These are phyloP conservation scores for Ranitomeya variabilis DNA, from an alignment of 2,113 vertebrate genomes.

Conservation along the genomic window DNA sequence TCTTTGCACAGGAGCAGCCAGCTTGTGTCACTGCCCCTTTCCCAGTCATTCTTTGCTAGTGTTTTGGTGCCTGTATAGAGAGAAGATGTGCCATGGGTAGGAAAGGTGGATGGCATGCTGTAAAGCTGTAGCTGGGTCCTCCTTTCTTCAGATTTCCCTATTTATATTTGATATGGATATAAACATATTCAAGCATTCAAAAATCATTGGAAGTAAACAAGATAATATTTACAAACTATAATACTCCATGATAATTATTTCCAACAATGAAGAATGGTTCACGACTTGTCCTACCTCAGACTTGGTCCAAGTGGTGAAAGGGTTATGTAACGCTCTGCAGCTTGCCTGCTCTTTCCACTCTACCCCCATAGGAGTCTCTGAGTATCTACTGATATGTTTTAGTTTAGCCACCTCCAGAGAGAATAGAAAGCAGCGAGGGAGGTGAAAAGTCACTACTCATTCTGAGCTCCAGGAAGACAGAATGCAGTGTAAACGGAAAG, in stretches of 20 bases:
- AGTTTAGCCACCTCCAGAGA: constrained; percentile 44
- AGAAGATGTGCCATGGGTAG: neutral
- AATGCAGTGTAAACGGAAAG: constrained; percentile 4
- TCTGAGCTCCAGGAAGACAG: constrained; percentile 4
- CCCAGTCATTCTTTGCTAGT: neutral
- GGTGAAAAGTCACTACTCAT: constrained; percentile 14
- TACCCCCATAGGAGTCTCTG: constrained; percentile 49
- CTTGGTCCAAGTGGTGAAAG: constrained; percentile 11
- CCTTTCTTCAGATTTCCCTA: neutral
- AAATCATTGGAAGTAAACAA: neutral
- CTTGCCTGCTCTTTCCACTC: constrained; percentile 36
- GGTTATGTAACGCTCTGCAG: constrained; percentile 2
- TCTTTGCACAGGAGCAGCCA: neutral
- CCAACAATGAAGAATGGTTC: neutral
- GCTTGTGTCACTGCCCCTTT: neutral
- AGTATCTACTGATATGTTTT: constrained; percentile 42
- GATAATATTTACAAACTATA: neutral
- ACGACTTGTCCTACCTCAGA: neutral
- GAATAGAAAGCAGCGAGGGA: constrained; percentile 25
- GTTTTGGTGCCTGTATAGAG: neutral
- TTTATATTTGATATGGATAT: neutral
- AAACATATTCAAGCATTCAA: neutral
- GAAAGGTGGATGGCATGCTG: neutral
- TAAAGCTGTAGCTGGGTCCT: neutral
- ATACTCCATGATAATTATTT: neutral